Percentiles rank a stretch among this genome's conserved stretches.
phyloP scores from a whole-genome alignment of 2,113 vertebrate genomes.

The Rattus norvegicus region DNA sequence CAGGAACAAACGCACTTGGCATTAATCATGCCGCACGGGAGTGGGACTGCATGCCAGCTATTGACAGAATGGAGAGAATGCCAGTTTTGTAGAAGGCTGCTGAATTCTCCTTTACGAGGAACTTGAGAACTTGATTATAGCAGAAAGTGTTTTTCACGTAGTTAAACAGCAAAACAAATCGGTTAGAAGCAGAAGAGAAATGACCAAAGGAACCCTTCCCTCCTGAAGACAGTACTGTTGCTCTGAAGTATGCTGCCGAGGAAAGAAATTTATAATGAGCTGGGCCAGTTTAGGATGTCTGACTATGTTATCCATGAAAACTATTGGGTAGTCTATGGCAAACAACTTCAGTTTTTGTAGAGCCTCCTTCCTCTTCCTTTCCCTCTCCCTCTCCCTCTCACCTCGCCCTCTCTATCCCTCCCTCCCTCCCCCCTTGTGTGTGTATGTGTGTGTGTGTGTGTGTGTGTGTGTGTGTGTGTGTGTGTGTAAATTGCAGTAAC shows the following conservation, averaged over 20 bases:
- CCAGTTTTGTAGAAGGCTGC: background rate
- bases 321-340: too few relatives aligned
- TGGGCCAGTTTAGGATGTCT: background rate
- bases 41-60: background rate
- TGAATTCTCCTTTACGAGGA: conserved; percentile 5
- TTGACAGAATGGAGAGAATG: background rate
- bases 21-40: conserved; percentile 7
- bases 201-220: background rate
- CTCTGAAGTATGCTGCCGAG: background rate
- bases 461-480: too few relatives aligned
- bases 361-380: too few relatives aligned
- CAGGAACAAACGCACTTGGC: conserved; percentile 48
- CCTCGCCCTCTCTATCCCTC: too few relatives aligned
- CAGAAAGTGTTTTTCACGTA: background rate
- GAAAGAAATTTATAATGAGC: background rate
- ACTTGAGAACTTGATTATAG: background rate
- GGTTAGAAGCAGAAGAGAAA: conserved; percentile 10
- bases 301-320: too few relatives aligned
- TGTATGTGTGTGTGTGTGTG: too few relatives aligned
- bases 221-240: background rate
- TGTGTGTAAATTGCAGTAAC: too few relatives aligned
- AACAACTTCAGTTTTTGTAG: too few relatives aligned
- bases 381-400: too few relatives aligned
- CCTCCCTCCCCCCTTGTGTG: too few relatives aligned
- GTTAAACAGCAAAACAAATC: background rate